These are phyloP conservation scores for Loripinus fragilis DNA, from an alignment of 2,888 invertebrate species.

Conservation along the genomic window DNA sequence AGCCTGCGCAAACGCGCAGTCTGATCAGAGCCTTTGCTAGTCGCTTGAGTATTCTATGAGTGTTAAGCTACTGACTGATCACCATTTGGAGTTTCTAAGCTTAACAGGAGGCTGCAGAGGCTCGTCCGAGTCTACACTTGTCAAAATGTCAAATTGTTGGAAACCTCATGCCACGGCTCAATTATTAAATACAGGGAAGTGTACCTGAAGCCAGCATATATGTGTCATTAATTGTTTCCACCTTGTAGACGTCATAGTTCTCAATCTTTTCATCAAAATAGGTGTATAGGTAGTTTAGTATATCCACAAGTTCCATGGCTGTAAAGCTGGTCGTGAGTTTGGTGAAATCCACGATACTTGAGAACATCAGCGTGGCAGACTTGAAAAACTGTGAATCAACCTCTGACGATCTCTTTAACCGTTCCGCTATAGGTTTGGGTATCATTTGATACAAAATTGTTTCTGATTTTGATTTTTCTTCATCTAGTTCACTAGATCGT, in stretches of 20 bases:
- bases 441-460: constrained; percentile 70
- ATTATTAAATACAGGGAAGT: too few relatives aligned
- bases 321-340: constrained; percentile 45
- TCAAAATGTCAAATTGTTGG: too few relatives aligned
- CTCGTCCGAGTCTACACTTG: too few relatives aligned
- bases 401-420: constrained; percentile 59
- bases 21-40: too few relatives aligned
- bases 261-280: constrained; percentile 63
- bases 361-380: constrained; percentile 69
- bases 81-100: too few relatives aligned
- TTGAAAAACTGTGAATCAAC: constrained; percentile 70
- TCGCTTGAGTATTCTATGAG: too few relatives aligned
- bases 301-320: constrained; percentile 62
- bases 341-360: constrained; percentile 64
- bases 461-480: constrained; percentile 62
- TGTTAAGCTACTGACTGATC: too few relatives aligned
- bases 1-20: too few relatives aligned
- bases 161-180: too few relatives aligned
- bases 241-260: constrained; percentile 70
- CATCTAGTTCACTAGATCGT: constrained; percentile 62
- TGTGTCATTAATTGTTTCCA: constrained; percentile 72
- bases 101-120: too few relatives aligned
- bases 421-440: constrained; percentile 65
- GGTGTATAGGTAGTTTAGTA: constrained; percentile 65
- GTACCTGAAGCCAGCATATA: constrained; percentile 75